Base-by-base conservation (phyloP, 2,888 invertebrate genomes). In the Heteropelma amictum region DNA sequence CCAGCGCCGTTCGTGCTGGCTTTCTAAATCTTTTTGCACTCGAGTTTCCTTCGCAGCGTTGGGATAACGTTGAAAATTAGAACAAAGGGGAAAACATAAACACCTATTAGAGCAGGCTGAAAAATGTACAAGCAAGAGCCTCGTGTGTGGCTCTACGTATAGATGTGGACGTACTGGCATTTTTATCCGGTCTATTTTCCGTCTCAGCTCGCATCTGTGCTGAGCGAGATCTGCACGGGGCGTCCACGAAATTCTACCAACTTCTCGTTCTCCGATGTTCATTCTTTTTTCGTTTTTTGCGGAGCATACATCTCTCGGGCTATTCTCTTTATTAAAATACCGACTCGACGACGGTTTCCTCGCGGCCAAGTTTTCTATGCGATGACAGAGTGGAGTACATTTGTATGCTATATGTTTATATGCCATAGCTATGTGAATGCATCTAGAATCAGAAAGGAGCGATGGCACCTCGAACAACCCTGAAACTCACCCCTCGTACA, bases 241-340 rank as follows among this genome's bases (percentile, higher is more conserved):
- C 54, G 51, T 61, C 38, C 49, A 63, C 42, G 54, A 68, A 58
- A 65, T 72, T 70, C 61, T 17, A 51, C n/a, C 33, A 53, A 64
- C 51, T 45, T 19, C 49, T 47, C 30, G 30, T 42, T 28, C 28
- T 28, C 49, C 10, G 26, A 12, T 51, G 17, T 3, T 49, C 30
- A 10, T 17, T 14, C 23, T 45, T 33, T 7, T 14, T 45, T n/a
- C n/a, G n/a, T n/a, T 67, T 30, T 58, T 26, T 23, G 23, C 33
- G 12, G 12, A 42, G 35, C 64, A 45, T 69, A 69, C 33, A 74
- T 69, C 60, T 49, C 51, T 21, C 6, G 6, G n/a, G 47, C 54
- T 54, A 71, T 56, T 68, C 61, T 71, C 63, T 75, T 75, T 75
- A 68, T 67, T 71, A 63, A 75, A 68, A 71, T 71, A 63, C 64